Base-by-base conservation (phyloP, 2,113 vertebrate genomes). In the Aptenodytes forsteri region DNA sequence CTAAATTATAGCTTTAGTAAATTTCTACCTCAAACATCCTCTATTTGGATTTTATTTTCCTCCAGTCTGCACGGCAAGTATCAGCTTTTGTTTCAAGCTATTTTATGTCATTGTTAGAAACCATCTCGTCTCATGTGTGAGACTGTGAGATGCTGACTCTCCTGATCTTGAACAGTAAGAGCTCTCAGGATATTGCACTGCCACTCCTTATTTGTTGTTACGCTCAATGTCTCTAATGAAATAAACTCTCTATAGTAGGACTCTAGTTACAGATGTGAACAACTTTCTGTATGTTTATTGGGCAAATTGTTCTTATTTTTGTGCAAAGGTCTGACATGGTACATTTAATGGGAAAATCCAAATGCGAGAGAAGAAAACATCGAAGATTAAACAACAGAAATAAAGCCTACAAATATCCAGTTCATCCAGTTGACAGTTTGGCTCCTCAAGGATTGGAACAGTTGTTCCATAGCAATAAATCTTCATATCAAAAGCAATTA, bases 321-420 rank as follows among this genome's bases (percentile, higher is more conserved):
- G 46, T 67, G 79, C 49, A 91, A 90, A 83, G 55, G 84, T 79
- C 55, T 86, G 67, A 61, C 67, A 83, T 15, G 27, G 38, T 73
- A 92, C 52, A 62, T 47, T 87, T 77, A 84, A 29, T 29, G 27
- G 79, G 52, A 61, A 93, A 89, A 86, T 42, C 56, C 56, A 84
- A 85, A 62, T n/a, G 16, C 70, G 40, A 93, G 46, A 83, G 66
- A 72, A 50, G 65, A 69, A 83, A 82, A 32, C 26, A 58, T 5
- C 42, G 21, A 72, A 54, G 55, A 75, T 77, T 61, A 90, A 91
- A 79, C 50, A 54, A 71, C 15, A 67, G 54, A 92, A 92, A 72
- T 49, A 75, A 59, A 92, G 70, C 25, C 69, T 76, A 84, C 50
- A 84, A 94, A 83, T 55, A 87, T 72, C 73, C 87, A 95, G 91